Conservation (phyloP, 2,888 invertebrate species). For the Sphinx pinastri region DNA sequence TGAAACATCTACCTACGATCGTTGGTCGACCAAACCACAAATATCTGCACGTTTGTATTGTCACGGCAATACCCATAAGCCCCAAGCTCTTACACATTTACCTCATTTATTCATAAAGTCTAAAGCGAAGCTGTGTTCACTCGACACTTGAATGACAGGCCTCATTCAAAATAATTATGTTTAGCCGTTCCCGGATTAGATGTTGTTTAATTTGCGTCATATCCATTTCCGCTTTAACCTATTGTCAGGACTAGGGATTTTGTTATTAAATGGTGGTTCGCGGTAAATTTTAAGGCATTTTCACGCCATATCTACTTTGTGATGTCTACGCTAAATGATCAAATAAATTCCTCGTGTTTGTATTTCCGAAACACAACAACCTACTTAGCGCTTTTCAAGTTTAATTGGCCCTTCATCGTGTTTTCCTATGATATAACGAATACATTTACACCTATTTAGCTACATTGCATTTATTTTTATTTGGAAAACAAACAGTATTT, state of each 20-base stretch:
- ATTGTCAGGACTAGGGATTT: neutral
- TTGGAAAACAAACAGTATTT: no score
- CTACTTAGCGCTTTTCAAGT: no score
- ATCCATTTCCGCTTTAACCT: neutral
- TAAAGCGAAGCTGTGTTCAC: constrained; percentile 51
- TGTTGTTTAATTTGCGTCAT: neutral
- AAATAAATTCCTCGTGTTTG: no score
- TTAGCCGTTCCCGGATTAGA: constrained; percentile 3
- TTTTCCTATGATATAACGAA: no score
- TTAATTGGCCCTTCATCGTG: no score
- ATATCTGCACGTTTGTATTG: neutral
- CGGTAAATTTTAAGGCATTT: no score
- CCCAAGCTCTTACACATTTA: constrained; percentile 30
- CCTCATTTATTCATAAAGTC: constrained; percentile 56
- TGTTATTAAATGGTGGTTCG: neutral
- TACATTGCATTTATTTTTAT: no score
- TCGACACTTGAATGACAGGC: constrained; percentile 54
- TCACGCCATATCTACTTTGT: no score
- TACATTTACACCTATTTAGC: no score
- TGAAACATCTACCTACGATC: neutral
- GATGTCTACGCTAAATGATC: no score
- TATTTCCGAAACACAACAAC: no score
- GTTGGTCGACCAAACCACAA: neutral
- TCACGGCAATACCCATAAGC: neutral
- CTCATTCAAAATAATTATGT: constrained; percentile 41